A percentile compares a stretch with the other conserved stretches of the same genome.
These are phyloP conservation scores for Peromyscus polionotus DNA, from an alignment of 2,113 vertebrate genomes.

Conservation along the genomic window DNA sequence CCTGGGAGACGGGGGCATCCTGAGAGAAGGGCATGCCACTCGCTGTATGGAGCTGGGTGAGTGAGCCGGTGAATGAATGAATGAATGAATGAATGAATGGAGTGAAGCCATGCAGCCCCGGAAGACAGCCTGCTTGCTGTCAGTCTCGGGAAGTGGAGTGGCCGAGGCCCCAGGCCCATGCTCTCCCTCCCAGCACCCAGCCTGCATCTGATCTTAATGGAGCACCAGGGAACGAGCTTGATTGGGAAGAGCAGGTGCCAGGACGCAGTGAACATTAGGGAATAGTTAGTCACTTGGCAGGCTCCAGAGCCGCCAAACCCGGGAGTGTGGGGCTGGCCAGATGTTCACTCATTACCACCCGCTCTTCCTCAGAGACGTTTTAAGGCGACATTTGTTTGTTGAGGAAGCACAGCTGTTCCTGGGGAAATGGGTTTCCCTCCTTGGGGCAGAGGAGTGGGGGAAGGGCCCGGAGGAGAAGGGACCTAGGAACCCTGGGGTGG, in stretches of 20 bases:
- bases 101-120: not conserved
- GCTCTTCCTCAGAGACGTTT: constrained; percentile 85
- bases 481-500: not conserved
- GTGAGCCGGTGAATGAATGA: rapidly evolving
- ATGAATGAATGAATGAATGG: no score
- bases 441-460: constrained; percentile 68
- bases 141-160: not conserved
- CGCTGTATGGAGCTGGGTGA: not conserved
- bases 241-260: constrained; percentile 86
- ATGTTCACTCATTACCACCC: constrained; percentile 87
- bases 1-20: not conserved
- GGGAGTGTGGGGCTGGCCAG: constrained; percentile 85
- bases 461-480: not conserved
- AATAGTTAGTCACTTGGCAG: constrained; percentile 83
- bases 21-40: not conserved
- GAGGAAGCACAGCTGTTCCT: constrained; percentile 88
- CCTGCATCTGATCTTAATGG: constrained; percentile 81
- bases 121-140: not conserved
- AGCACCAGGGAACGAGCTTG: constrained; percentile 75
- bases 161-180: constrained; percentile 42
- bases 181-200: constrained; percentile 60
- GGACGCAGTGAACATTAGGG: constrained; percentile 85
- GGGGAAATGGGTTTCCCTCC: constrained; percentile 80
- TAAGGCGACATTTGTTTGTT: constrained; percentile 87
- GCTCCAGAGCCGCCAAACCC: constrained; percentile 83